Conservation (phyloP, 2,888 invertebrate genomes). For the Teleogryllus oceanicus region DNA sequence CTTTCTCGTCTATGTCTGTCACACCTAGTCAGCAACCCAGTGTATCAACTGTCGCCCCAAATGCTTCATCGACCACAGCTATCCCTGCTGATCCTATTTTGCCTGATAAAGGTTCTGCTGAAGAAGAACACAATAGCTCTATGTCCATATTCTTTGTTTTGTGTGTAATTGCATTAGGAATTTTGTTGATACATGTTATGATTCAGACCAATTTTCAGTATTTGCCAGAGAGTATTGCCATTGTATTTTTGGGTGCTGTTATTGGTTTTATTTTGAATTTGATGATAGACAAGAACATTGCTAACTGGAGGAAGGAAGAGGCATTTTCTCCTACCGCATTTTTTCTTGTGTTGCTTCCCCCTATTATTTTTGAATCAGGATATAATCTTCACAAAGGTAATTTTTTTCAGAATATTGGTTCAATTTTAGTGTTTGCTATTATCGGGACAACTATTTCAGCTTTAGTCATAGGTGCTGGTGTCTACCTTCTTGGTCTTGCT, state of each 20-base stretch:
- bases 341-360: conserved; percentile 92
- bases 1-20: background rate
- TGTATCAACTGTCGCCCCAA: conserved; percentile 36
- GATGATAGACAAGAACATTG: conserved; percentile 82
- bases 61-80: conserved; percentile 51
- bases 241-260: conserved; percentile 89
- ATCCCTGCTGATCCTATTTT: conserved; percentile 70
- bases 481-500: conserved; percentile 89
- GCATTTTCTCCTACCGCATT: conserved; percentile 98
- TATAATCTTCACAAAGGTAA: conserved; percentile 98
- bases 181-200: conserved; percentile 90
- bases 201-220: conserved; percentile 94
- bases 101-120: conserved; percentile 86
- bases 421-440: conserved; percentile 95
- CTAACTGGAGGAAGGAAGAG: conserved; percentile 96
- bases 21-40: background rate
- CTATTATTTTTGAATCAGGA: conserved; percentile 98
- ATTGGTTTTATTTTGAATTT: conserved; percentile 89
- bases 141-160: conserved; percentile 98
- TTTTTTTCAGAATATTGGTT: conserved; percentile 97
- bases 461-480: conserved; percentile 91
- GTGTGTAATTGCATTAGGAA: conserved; percentile 90
- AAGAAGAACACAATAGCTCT: conserved; percentile 94
- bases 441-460: conserved; percentile 97
- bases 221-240: conserved; percentile 95